phyloP scores from a whole-genome alignment of 2,113 vertebrate genomes.

The Scytalopus superciliaris region DNA sequence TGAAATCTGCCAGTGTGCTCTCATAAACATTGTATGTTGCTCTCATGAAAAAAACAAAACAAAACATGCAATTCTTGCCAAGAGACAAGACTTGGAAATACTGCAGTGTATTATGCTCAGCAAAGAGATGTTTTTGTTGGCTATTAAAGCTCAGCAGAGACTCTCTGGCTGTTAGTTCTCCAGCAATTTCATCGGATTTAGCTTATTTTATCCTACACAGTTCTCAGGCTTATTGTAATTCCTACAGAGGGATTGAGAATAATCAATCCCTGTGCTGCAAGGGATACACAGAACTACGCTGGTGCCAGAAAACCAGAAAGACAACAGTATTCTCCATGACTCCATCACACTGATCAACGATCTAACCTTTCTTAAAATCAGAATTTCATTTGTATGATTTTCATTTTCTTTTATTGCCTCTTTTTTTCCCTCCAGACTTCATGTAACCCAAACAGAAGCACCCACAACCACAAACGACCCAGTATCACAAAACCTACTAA shows the following conservation, averaged over 20 bases:
- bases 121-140: constrained; percentile 35
- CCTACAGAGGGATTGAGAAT: background rate
- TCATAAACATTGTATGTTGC: background rate
- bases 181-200: constrained; percentile 20
- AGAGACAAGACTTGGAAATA: background rate
- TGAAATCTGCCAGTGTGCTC: background rate
- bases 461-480: background rate
- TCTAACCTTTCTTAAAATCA: background rate
- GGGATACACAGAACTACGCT: background rate
- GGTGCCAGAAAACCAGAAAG: background rate
- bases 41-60: background rate
- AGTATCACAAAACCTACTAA: background rate
- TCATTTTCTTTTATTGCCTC: background rate
- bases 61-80: background rate
- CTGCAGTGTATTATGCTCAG: background rate
- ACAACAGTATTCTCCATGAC: background rate
- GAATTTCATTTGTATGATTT: background rate
- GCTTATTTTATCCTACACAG: background rate
- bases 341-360: background rate
- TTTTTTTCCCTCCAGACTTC: background rate
- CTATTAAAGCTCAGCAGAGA: background rate
- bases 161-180: background rate
- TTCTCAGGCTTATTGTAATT: constrained; percentile 29
- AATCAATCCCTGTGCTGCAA: background rate
- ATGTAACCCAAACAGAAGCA: background rate